Evolutionary conservation across 2,888 invertebrate species (phyloP).

Genomic region (Stenolophus ochropezus): DNA sequence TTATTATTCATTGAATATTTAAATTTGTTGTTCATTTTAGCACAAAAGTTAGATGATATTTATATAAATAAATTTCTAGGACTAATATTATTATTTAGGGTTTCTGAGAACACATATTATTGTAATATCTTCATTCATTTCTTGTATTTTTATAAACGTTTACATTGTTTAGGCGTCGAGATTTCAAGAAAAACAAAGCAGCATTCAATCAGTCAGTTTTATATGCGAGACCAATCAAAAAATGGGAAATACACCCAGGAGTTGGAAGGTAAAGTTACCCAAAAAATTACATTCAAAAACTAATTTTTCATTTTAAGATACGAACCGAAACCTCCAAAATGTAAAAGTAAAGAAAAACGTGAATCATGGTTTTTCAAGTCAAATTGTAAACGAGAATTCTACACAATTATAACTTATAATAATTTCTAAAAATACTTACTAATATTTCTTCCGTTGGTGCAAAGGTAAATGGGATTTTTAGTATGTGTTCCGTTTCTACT

Average conservation of each 20-base stretch:
- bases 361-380: constrained; percentile 47
- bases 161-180: neutral
- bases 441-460: constrained; percentile 61
- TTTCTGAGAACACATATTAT: no score
- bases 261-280: constrained; percentile 68
- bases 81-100: no score
- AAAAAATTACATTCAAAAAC: neutral
- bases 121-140: no score
- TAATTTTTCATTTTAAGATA: constrained; percentile 3
- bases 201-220: constrained; percentile 68
- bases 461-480: constrained; percentile 65
- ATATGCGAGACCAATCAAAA: constrained; percentile 66
- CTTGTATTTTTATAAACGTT: no score
- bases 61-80: no score
- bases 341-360: neutral
- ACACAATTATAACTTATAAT: neutral
- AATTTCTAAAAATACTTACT: constrained; percentile 61
- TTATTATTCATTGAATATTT: no score
- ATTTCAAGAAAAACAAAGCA: constrained; percentile 60
- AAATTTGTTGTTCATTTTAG: no score
- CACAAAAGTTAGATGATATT: no score
- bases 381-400: constrained; percentile 16
- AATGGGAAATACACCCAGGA: constrained; percentile 69
- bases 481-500: constrained; percentile 62
- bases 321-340: neutral